Evolutionary conservation across 2,888 invertebrate genomes (phyloP).

Genomic region (Liodrosophila aerea): DNA sequence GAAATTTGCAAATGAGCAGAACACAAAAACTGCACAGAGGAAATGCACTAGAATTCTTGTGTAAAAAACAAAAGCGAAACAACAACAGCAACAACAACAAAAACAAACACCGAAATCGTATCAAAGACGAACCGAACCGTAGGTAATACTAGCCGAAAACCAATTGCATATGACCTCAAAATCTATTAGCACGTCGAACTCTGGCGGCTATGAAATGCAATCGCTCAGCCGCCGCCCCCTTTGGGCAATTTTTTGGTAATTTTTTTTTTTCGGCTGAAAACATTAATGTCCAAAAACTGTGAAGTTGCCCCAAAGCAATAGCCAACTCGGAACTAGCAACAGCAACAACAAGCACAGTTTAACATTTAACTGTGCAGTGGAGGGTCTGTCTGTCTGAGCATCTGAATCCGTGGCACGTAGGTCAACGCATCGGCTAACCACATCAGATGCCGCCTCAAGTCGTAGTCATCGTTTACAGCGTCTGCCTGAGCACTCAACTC

Average conservation of each 20-base stretch:
- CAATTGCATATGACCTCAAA: constrained; percentile 78
- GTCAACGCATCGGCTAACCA: constrained; percentile 62
- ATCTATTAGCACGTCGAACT: constrained; percentile 80
- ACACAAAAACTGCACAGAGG: constrained; percentile 63
- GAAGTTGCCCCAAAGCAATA: constrained; percentile 67
- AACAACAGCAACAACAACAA: constrained; percentile 16
- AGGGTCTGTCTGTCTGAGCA: constrained; percentile 37
- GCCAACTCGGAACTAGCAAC: constrained; percentile 28
- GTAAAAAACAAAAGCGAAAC: constrained; percentile 48
- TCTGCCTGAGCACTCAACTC: constrained; percentile 35
- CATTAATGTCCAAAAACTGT: constrained; percentile 79
- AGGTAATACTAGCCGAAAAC: constrained; percentile 44
- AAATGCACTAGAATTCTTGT: constrained; percentile 73
- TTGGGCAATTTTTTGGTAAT: constrained; percentile 38
- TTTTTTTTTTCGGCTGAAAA: constrained; percentile 43
- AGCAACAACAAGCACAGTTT: constrained; percentile 22
- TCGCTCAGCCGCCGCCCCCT: constrained; percentile 39
- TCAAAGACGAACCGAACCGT: constrained; percentile 38
- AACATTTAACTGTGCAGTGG: constrained; percentile 33
- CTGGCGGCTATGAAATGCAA: constrained; percentile 75
- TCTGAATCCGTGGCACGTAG: constrained; percentile 70
- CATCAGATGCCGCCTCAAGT: constrained; percentile 16
- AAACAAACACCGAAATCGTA: constrained; percentile 53
- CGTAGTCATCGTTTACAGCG: constrained; percentile 28
- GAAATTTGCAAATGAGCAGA: constrained; percentile 65